Base-by-base conservation (phyloP, 1,140 invertebrate genomes). In the Drosophila simulans region DNA sequence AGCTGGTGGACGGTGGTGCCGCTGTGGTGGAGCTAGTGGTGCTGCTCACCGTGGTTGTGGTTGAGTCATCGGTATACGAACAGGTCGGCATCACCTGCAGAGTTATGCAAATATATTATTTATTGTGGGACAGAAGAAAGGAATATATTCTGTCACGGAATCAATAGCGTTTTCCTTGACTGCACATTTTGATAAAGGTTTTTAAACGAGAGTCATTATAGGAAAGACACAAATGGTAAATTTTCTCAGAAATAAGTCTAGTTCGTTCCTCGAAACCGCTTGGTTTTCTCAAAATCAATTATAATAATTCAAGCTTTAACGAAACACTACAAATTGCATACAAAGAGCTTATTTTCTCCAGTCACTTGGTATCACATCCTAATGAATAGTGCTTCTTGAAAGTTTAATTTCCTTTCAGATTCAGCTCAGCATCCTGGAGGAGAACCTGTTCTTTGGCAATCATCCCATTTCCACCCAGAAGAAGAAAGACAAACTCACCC, bases 51-150 rank as follows among this genome's bases (percentile, higher is more conserved):
- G 59, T 62, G 34, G 55, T 65, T 8, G 64, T 56, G n/a, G 70
- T 72, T 3, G 71, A 57, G 15, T 70, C 75, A 49, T 79, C 74
- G 0, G 59, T 64, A 75, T 71, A 75, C 2, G 85, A 79, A 27
- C 90, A 91, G 12, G 71, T 88, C 15, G 90, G 51, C 34, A 10
- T 20, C 0, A 78, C 53, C 83, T 86, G 15, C 39, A 0, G 3
- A 8, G 25, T 40, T 12, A 5, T 7, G 12, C 1, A 8, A 1
- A 43, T 25, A 57, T 45, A 63, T 17, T 34, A 45, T 17, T 57
- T 3, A 34, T 1, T 8, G 1, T 3, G 12, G 17, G 7, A 13
- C 25, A 7, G 7, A 0, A 4, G 35, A n/a, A 37, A 10, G 11
- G 39, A n/a, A 4, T 17, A 13, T 17, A 17, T n/a, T 31, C 7